Conservation (phyloP, 1,140 invertebrate species). For the Drosophila littoralis region DNA sequence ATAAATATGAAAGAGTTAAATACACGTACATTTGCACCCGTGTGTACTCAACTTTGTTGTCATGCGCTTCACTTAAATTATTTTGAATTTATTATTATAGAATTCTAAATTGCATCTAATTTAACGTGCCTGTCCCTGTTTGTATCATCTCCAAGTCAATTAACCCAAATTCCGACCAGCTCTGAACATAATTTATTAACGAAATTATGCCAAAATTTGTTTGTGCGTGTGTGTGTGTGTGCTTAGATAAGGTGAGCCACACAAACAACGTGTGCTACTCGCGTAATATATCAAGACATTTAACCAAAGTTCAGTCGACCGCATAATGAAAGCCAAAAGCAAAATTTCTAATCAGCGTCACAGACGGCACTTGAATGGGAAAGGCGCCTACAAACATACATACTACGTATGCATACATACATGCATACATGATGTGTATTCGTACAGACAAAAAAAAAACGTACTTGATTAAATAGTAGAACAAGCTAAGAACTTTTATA, state of each 20-base stretch:
- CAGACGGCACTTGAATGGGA: constrained; percentile 20
- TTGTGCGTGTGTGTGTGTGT: constrained; percentile 18
- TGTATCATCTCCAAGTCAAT: constrained; percentile 36
- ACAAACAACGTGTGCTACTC: constrained; percentile 27
- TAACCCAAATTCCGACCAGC: constrained; percentile 60
- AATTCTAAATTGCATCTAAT: neutral
- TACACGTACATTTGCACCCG: neutral
- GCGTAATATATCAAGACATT: constrained; percentile 32
- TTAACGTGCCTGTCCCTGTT: constrained; percentile 29
- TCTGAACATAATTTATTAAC: constrained; percentile 35
- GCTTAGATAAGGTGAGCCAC: constrained; percentile 31
- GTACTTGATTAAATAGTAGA: neutral
- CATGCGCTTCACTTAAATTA: neutral
- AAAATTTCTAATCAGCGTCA: constrained; percentile 46
- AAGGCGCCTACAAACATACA: constrained; percentile 9
- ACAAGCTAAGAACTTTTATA: too few relatives aligned
- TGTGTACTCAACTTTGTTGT: neutral
- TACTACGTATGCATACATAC: neutral
- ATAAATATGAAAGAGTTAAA: neutral
- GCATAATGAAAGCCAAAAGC: constrained; percentile 41
- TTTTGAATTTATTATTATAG: neutral
- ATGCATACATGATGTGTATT: neutral
- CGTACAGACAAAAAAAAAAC: constrained; percentile 2
- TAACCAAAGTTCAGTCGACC: constrained; percentile 40
- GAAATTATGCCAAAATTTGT: constrained; percentile 17